These are phyloP conservation scores for Paralichthys olivaceus DNA, from an alignment of 2,113 vertebrate genomes.

Conservation along the genomic window DNA sequence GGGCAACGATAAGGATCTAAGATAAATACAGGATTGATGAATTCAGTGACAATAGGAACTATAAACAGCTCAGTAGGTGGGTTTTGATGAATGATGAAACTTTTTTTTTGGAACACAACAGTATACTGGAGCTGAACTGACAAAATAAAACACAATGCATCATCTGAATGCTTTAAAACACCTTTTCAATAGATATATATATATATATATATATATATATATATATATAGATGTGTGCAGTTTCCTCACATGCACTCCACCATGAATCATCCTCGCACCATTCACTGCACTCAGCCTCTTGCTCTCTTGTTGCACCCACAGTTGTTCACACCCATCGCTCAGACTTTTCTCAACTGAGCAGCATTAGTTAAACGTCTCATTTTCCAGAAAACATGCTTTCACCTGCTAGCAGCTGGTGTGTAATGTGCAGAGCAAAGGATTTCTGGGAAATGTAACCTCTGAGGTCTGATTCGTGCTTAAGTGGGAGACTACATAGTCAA, in stretches of 20 bases:
- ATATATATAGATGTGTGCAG: neutral
- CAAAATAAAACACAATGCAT: constrained; percentile 43
- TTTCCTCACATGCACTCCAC: constrained; percentile 40
- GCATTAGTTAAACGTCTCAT: constrained; percentile 32
- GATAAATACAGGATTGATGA: constrained; percentile 1
- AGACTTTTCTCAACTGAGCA: constrained; percentile 33
- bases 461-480: constrained; percentile 30
- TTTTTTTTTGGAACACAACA: neutral
- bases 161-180: constrained; percentile 37
- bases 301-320: constrained; percentile 33
- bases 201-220: constrained; percentile 13
- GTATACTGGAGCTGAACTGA: neutral
- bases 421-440: constrained; percentile 14
- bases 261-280: constrained; percentile 54
- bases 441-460: constrained; percentile 5
- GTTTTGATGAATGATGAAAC: neutral
- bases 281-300: constrained; percentile 26
- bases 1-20: neutral
- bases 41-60: neutral
- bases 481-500: constrained; percentile 30
- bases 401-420: constrained; percentile 22
- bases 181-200: constrained; percentile 29
- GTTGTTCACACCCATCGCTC: neutral
- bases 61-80: neutral
- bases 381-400: neutral